Evolutionary conservation across 2,888 invertebrate genomes (phyloP).

Genomic region (Apamea epomidion): DNA sequence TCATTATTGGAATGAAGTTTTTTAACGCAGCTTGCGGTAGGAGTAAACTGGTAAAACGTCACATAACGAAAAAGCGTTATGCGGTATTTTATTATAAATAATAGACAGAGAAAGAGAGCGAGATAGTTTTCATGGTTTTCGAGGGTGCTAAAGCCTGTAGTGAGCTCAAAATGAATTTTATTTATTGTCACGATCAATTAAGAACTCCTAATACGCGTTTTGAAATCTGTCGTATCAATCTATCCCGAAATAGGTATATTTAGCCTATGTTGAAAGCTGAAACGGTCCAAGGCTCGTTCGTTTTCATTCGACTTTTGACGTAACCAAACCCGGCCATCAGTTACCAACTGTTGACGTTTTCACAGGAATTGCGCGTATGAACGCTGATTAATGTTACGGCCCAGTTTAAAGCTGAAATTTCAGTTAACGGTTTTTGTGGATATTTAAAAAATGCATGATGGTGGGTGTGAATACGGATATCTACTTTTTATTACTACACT

Average conservation of each 20-base stretch:
- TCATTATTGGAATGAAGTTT: not conserved
- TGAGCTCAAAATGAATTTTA: no score
- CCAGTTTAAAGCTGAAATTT: not conserved
- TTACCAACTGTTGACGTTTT: slow-evolving; percentile 17
- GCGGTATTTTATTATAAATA: no score
- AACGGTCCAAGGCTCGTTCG: slow-evolving; percentile 1
- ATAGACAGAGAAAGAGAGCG: no score
- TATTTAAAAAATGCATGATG: no score
- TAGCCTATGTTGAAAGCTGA: slow-evolving; percentile 7
- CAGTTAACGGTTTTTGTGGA: no score
- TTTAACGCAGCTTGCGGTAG: no score
- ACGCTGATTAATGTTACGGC: slow-evolving; percentile 2
- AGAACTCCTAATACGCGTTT: not conserved
- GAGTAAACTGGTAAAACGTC: no score
- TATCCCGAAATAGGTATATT: not conserved
- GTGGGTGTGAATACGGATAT: not conserved
- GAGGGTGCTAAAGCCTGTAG: no score
- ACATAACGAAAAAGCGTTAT: no score
- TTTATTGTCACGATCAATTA: not conserved
- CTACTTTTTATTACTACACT: no score
- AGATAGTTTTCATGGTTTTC: no score
- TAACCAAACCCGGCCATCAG: slow-evolving; percentile 21
- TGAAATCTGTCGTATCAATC: not conserved
- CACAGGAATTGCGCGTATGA: not conserved
- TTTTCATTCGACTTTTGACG: slow-evolving; percentile 17